Conservation (phyloP, 2,113 vertebrate genomes). For the Henicopernis longicauda region DNA sequence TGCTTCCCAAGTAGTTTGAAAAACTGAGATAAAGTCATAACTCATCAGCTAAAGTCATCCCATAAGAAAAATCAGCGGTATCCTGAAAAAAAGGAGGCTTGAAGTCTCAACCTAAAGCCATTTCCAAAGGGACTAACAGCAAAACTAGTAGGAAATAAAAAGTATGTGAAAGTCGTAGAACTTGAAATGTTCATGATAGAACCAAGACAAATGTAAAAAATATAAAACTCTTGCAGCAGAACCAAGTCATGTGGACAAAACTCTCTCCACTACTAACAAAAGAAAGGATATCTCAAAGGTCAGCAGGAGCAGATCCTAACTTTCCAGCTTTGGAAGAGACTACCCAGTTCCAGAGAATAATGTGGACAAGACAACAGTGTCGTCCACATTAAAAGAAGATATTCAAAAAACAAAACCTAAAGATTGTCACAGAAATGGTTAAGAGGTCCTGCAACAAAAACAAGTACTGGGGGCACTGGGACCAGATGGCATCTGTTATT, state of each 20-base stretch:
- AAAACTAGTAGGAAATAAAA: neutral
- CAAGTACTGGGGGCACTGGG: neutral
- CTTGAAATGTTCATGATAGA: neutral
- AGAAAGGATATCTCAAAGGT: neutral
- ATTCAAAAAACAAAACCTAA: neutral
- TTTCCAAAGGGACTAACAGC: neutral
- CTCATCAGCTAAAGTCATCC: neutral
- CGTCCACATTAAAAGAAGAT: neutral
- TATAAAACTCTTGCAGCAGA: neutral
- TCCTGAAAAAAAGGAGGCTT: neutral
- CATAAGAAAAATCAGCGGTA: neutral
- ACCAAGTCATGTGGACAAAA: neutral
- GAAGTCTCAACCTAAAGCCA: neutral
- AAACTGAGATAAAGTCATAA: neutral
- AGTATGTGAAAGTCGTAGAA: neutral
- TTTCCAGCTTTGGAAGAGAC: neutral
- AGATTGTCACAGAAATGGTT: neutral
- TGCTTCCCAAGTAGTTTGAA: constrained; percentile 33
- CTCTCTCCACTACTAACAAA: neutral
- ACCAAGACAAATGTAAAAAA: neutral
- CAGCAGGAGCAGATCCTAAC: neutral
- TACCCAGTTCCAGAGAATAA: neutral
- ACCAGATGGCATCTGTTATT: neutral
- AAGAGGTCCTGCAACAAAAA: neutral
- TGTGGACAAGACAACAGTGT: neutral